These are phyloP conservation scores for Hydropotes inermis DNA, from an alignment of 2,113 vertebrate species.

Conservation along the genomic window DNA sequence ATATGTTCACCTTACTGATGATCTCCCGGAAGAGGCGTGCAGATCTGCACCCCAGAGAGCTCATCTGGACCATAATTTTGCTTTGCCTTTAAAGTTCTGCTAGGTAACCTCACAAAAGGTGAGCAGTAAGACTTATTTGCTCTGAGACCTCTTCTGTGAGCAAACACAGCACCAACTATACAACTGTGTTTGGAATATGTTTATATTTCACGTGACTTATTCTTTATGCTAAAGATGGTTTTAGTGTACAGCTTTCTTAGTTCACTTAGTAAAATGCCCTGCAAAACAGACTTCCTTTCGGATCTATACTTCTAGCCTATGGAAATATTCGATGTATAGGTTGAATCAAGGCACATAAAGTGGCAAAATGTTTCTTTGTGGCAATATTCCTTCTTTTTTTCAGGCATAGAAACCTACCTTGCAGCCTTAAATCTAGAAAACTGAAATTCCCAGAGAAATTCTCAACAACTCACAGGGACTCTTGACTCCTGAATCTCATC, in stretches of 20 bases:
- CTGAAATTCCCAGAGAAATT: constrained; percentile 33
- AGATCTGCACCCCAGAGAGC: not conserved
- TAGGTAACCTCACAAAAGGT: not conserved
- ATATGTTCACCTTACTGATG: not conserved
- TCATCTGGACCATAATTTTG: not conserved
- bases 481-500: constrained; percentile 4
- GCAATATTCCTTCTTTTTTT: constrained; percentile 17
- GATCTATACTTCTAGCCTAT: not conserved
- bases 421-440: constrained; percentile 28
- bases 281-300: not conserved
- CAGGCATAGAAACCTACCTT: not conserved
- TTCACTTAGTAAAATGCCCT: not conserved
- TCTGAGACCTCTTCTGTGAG: constrained; percentile 23
- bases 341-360: not conserved
- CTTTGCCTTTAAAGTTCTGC: constrained; percentile 2
- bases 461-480: constrained; percentile 25
- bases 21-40: not conserved
- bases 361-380: not conserved
- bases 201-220: not conserved
- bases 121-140: not conserved
- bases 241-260: not conserved
- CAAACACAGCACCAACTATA: not conserved
- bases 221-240: not conserved
- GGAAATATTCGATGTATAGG: not conserved
- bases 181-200: not conserved